Evolutionary conservation across 2,113 vertebrate genomes (phyloP).

Genomic region (Natator depressus): DNA sequence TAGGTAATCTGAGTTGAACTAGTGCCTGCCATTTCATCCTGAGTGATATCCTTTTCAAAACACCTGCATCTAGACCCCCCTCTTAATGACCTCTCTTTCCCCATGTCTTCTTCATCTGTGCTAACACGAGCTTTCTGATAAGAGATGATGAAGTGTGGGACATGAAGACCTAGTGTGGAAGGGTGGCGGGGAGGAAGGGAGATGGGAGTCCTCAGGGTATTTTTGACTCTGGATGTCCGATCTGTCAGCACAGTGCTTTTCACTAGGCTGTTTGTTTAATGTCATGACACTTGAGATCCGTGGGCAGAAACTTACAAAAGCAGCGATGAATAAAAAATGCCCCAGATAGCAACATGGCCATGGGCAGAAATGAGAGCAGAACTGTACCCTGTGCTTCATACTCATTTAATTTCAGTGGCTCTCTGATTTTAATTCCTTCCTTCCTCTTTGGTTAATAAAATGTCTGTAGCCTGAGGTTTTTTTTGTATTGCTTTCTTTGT

Average conservation of each 20-base stretch:
- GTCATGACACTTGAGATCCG: background rate
- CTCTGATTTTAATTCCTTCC: background rate
- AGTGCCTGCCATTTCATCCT: background rate
- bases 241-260: background rate
- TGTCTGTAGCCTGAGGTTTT: background rate
- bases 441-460: conserved; percentile 21
- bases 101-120: background rate
- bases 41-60: background rate
- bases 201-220: background rate
- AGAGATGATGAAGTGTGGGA: background rate
- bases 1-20: background rate
- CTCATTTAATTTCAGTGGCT: conserved; percentile 26
- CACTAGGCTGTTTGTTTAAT: background rate
- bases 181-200: fast-evolving
- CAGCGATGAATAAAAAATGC: conserved; percentile 56
- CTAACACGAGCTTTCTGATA: background rate
- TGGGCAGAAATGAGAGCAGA: background rate
- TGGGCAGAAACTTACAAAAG: conserved; percentile 5
- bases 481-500: conserved; percentile 2
- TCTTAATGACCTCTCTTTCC: background rate
- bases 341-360: background rate
- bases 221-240: background rate
- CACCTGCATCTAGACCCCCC: background rate
- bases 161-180: background rate
- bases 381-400: background rate